Evolutionary conservation across 2,113 vertebrate species (phyloP).

Genomic region (Origma solitaria): DNA sequence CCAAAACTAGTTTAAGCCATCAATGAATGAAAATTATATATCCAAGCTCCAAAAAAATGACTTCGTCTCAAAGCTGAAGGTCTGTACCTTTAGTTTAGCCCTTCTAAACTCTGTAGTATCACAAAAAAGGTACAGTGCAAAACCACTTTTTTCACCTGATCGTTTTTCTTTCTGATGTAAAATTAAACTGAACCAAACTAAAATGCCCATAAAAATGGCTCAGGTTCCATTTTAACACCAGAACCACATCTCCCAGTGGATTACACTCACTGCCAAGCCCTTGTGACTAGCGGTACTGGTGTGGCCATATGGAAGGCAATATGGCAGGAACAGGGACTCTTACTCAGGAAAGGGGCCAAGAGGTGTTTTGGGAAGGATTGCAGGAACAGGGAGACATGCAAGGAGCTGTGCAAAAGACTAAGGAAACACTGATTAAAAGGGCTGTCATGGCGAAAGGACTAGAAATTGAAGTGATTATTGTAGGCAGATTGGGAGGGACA

Average conservation of each 20-base stretch:
- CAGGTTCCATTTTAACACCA: neutral
- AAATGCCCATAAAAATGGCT: neutral
- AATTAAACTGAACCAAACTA: neutral
- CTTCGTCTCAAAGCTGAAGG: neutral
- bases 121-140: neutral
- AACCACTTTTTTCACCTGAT: neutral
- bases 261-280: neutral
- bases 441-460: neutral
- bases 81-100: neutral
- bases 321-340: neutral
- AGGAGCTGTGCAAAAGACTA: neutral
- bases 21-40: neutral
- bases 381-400: neutral
- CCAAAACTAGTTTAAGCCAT: neutral
- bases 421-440: neutral
- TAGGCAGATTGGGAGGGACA: neutral
- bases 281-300: neutral
- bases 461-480: neutral
- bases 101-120: neutral
- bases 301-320: neutral
- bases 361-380: neutral
- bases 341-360: neutral
- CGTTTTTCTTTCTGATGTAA: neutral
- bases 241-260: neutral
- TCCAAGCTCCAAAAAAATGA: neutral